Conservation (phyloP, 1,140 invertebrate genomes). For the Pantala flavescens region DNA sequence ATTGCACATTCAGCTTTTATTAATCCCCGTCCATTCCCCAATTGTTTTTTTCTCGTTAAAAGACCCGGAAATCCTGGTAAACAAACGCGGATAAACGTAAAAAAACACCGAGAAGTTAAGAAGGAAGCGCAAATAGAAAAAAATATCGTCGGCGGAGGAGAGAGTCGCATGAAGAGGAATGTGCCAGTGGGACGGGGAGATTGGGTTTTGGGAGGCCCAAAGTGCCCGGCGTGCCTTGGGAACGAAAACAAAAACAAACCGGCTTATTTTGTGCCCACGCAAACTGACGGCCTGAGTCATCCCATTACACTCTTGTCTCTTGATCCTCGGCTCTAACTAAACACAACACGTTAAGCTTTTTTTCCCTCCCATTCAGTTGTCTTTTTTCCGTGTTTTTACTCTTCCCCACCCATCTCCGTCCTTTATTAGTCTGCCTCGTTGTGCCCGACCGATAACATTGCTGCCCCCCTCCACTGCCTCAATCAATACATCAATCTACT, state of each 20-base stretch:
- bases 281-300: slow-evolving; percentile 1
- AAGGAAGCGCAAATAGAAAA: too few species aligned
- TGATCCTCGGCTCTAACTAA: not conserved
- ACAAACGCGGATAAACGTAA: too few species aligned
- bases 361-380: not conserved
- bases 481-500: not conserved
- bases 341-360: slow-evolving; percentile 2
- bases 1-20: too few species aligned
- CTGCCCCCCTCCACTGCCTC: not conserved
- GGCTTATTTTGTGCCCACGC: slow-evolving; percentile 7
- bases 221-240: not conserved
- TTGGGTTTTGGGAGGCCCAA: not conserved
- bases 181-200: too few species aligned
- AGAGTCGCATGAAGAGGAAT: too few species aligned
- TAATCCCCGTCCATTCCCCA: too few species aligned
- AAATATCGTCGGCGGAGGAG: too few species aligned
- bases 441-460: not conserved
- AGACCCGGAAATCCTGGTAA: too few species aligned
- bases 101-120: too few species aligned
- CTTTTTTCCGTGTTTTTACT: slow-evolving; percentile 1
- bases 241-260: slow-evolving; percentile 1
- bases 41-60: too few species aligned
- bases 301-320: slow-evolving; percentile 5
- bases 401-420: not conserved
- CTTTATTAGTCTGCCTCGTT: not conserved